phyloP scores from a whole-genome alignment of 2,888 invertebrate species.

The Choristoneura rosaceana region DNA sequence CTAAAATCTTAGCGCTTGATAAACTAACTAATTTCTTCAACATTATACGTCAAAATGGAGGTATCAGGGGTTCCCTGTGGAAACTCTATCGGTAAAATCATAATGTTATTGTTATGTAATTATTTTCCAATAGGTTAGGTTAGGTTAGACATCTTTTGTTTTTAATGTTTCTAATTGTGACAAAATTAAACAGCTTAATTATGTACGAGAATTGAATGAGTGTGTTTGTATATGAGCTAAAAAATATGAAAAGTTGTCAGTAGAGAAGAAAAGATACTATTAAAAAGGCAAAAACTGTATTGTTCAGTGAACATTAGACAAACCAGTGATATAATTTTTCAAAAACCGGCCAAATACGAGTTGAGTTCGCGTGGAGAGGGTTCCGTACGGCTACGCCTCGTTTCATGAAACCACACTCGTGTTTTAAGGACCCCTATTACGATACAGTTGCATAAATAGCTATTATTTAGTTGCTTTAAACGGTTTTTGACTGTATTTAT shows the following conservation, averaged over 20 bases:
- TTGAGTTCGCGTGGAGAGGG: too few relatives aligned
- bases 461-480: too few relatives aligned
- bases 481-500: too few relatives aligned
- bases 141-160: constrained; percentile 31
- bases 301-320: too few relatives aligned
- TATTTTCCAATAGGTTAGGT: constrained; percentile 41
- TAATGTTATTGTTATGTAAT: constrained; percentile 71
- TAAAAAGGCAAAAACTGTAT: too few relatives aligned
- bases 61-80: constrained; percentile 87
- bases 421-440: too few relatives aligned
- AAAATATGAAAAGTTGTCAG: too few relatives aligned
- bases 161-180: neutral
- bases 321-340: too few relatives aligned
- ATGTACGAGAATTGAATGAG: neutral
- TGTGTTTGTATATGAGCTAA: neutral
- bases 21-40: constrained; percentile 87
- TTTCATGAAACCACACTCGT: too few relatives aligned
- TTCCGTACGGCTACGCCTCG: too few relatives aligned
- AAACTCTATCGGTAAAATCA: constrained; percentile 90
- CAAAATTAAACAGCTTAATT: neutral
- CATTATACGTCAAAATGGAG: constrained; percentile 91
- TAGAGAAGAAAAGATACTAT: neutral
- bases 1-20: constrained; percentile 89
- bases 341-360: neutral
- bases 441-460: too few relatives aligned